phyloP scores from a whole-genome alignment of 2,797 vertebrate species.

The Microctenopoma lineatum region DNA sequence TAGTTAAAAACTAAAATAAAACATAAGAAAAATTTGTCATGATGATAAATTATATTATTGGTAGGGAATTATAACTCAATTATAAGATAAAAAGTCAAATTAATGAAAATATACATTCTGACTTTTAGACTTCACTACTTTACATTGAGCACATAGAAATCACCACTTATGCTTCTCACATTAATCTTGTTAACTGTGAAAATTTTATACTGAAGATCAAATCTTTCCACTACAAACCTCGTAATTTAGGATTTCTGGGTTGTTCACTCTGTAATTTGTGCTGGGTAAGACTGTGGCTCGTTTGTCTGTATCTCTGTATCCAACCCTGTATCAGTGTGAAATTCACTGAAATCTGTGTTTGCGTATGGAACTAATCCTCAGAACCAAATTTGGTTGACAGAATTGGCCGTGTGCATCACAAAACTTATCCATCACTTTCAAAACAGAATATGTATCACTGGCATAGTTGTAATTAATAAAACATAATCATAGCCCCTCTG shows the following conservation, averaged over 20 bases:
- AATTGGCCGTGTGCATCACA: neutral
- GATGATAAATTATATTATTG: too few species aligned
- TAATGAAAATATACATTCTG: too few species aligned
- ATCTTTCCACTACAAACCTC: too few species aligned
- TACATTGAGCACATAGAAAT: too few species aligned
- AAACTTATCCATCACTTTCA: conserved; percentile 4
- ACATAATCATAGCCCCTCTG: conserved; percentile 11
- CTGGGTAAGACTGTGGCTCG: neutral
- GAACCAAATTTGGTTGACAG: neutral
- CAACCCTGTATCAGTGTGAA: neutral
- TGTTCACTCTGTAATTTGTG: conserved; percentile 5
- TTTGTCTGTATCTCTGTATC: neutral
- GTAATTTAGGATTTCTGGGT: neutral
- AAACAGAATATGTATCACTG: neutral
- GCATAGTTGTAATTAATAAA: conserved; percentile 9
- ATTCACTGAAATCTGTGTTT: conserved; percentile 12
- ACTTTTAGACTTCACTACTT: too few species aligned
- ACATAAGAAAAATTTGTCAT: too few species aligned
- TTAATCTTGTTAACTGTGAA: too few species aligned
- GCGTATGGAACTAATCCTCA: neutral
- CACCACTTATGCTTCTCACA: too few species aligned
- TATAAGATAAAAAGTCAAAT: too few species aligned
- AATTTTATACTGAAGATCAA: too few species aligned
- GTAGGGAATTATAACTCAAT: too few species aligned
- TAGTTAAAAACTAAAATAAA: too few species aligned